Evolutionary conservation across 2,113 vertebrate species (phyloP).

Genomic region (Phodopus roborovskii): DNA sequence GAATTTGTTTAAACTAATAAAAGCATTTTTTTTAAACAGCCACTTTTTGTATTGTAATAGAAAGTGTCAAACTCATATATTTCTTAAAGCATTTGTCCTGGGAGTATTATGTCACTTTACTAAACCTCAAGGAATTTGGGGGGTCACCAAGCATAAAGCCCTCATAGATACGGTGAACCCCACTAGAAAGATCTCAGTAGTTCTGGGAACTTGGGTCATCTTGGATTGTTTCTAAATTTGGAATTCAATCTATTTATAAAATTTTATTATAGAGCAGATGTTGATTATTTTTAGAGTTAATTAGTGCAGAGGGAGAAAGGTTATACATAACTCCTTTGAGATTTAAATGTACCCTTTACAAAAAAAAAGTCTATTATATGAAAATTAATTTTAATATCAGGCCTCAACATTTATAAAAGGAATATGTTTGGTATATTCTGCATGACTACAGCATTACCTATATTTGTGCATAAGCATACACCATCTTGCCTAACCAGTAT

Average conservation of each 20-base stretch:
- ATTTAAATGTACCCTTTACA: conserved; percentile 63
- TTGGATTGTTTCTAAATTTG: conserved; percentile 74
- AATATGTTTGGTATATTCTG: neutral
- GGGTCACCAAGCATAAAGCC: neutral
- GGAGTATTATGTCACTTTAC: conserved; percentile 45
- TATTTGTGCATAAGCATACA: neutral
- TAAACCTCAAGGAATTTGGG: conserved; percentile 26
- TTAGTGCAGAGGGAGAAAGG: conserved; percentile 61
- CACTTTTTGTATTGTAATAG: neutral
- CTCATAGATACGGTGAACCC: conserved; percentile 58
- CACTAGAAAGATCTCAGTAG: conserved; percentile 63
- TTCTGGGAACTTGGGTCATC: conserved; percentile 52
- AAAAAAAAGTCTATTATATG: conserved; percentile 47
- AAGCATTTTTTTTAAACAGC: neutral
- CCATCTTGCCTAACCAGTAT: neutral
- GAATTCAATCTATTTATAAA: conserved; percentile 78
- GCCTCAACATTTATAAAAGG: neutral
- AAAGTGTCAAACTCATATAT: neutral
- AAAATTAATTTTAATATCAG: conserved; percentile 59
- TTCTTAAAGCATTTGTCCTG: conserved; percentile 55
- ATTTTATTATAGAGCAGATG: conserved; percentile 65
- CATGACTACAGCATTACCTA: neutral
- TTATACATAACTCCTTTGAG: conserved; percentile 70
- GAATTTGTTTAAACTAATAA: neutral
- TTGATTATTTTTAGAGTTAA: conserved; percentile 78